Percentiles rank a stretch among this genome's conserved stretches.
These are phyloP conservation scores for Dynastes grantii DNA, from an alignment of 2,888 invertebrate species.

Conservation along the genomic window DNA sequence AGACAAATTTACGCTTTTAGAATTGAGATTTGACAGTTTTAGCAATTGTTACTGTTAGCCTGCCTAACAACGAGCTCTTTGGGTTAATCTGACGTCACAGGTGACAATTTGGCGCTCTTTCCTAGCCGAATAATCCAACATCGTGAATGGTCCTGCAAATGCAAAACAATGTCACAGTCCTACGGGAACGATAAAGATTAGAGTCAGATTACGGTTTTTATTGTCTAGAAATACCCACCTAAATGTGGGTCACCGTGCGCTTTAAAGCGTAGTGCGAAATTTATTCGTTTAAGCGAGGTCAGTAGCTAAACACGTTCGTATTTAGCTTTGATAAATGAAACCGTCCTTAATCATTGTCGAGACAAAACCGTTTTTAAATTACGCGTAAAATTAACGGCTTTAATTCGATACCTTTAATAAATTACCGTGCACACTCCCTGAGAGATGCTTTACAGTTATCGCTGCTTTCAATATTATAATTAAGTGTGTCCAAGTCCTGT, in stretches of 20 bases:
- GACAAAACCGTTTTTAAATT: conserved; percentile 47
- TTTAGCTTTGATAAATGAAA: conserved; percentile 45
- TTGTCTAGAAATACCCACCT: background rate
- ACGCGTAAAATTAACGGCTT: conserved; percentile 45
- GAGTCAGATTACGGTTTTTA: background rate
- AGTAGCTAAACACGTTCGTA: conserved; percentile 55
- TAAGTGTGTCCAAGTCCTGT: background rate
- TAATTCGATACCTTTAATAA: conserved; percentile 42
- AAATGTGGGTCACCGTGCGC: conserved; percentile 63
- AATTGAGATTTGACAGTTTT: no score
- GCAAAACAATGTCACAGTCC: no score
- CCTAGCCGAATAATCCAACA: no score
- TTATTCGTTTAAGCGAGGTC: conserved; percentile 56
- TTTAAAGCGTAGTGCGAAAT: conserved; percentile 56
- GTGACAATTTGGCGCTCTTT: no score
- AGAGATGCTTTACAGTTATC: conserved; percentile 28
- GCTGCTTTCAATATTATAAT: conserved; percentile 5
- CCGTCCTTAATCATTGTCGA: conserved; percentile 46
- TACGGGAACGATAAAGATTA: background rate
- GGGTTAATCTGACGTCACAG: no score
- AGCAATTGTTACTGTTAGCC: no score
- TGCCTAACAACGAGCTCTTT: no score
- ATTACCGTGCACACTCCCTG: conserved; percentile 10
- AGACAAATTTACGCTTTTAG: no score
- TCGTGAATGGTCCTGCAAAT: no score